Conservation (phyloP, 2,888 invertebrate species). For the Rutpela maculata region DNA sequence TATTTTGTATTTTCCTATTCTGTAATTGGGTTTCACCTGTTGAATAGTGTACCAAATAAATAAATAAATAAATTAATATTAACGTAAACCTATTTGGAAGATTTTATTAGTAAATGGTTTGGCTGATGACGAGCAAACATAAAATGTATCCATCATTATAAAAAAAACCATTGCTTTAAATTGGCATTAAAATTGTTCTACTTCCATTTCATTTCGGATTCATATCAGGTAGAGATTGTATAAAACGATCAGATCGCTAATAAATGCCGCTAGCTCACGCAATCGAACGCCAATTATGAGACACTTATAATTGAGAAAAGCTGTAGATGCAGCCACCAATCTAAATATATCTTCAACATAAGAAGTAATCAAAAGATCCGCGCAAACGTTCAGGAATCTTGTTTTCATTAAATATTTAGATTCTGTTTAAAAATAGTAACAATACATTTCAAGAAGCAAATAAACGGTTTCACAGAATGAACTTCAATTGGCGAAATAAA, state of each 20-base stretch:
- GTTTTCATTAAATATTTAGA: conserved; percentile 19
- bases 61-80: too few species aligned
- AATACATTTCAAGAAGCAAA: conserved; percentile 12
- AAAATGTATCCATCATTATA: background rate
- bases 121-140: background rate
- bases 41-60: too few species aligned
- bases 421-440: conserved; percentile 24
- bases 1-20: too few species aligned
- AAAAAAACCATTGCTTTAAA: background rate
- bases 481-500: background rate
- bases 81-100: background rate
- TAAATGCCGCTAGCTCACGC: conserved; percentile 7
- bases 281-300: conserved; percentile 4
- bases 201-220: conserved; percentile 4
- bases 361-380: conserved; percentile 20
- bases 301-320: conserved; percentile 6
- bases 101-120: background rate
- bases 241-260: background rate
- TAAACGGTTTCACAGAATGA: conserved; percentile 3
- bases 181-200: background rate
- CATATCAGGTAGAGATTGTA: conserved; percentile 4
- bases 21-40: too few species aligned
- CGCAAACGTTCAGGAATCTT: conserved; percentile 22
- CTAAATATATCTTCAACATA: background rate
- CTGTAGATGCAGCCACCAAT: conserved; percentile 7